Evolutionary conservation across 2,888 invertebrate genomes (phyloP).

Genomic region (Nudaria mundana): DNA sequence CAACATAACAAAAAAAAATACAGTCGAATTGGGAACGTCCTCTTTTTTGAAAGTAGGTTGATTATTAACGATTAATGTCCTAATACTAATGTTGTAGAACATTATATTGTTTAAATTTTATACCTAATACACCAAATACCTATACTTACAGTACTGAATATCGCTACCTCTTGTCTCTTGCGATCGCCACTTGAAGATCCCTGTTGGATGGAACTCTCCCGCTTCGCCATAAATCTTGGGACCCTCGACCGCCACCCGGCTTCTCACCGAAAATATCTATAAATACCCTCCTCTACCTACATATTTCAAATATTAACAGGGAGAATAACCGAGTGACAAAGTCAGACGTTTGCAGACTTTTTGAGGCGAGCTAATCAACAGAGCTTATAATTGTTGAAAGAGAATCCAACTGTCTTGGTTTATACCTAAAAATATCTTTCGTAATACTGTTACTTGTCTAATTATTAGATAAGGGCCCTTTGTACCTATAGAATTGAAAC

Average conservation of each 20-base stretch:
- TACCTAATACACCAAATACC: too few species aligned
- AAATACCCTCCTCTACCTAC: slow-evolving; percentile 73
- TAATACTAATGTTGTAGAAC: too few species aligned
- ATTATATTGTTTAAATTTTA: too few species aligned
- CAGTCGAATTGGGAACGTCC: too few species aligned
- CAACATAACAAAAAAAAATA: too few species aligned
- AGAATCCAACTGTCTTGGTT: too few species aligned
- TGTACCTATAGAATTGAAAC: too few species aligned
- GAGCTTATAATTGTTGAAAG: slow-evolving; percentile 11
- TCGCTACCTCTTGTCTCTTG: slow-evolving; percentile 31
- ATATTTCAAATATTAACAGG: slow-evolving; percentile 78
- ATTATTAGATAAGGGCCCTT: too few species aligned
- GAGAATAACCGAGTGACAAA: slow-evolving; percentile 52
- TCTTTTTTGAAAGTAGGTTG: too few species aligned
- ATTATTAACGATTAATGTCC: too few species aligned
- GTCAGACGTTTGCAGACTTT: slow-evolving; percentile 41
- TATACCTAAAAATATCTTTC: too few species aligned
- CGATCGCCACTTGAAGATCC: slow-evolving; percentile 53
- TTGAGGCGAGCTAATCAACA: slow-evolving; percentile 24
- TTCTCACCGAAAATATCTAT: slow-evolving; percentile 79
- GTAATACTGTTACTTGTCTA: too few species aligned
- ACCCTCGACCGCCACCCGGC: slow-evolving; percentile 80
- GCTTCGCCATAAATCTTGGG: slow-evolving; percentile 78
- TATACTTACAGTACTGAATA: background rate
- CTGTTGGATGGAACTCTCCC: slow-evolving; percentile 79